Percentiles rank a stretch among this genome's conserved stretches.
Conservation (phyloP, 2,113 vertebrate species). For the Egretta garzetta region DNA sequence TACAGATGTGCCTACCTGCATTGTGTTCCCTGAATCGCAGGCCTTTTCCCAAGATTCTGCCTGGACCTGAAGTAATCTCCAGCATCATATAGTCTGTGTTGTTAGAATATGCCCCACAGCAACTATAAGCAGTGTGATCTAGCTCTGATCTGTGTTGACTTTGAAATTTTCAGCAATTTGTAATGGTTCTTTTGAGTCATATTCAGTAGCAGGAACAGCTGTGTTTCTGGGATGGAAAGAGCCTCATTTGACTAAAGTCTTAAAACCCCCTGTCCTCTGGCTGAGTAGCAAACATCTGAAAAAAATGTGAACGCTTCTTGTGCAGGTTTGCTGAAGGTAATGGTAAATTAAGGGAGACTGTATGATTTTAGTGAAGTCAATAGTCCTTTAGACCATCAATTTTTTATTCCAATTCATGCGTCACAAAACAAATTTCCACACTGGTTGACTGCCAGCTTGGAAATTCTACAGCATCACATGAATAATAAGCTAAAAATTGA, state of each 20-base stretch:
- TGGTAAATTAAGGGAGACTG: background rate
- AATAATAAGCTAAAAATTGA: background rate
- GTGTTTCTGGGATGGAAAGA: background rate
- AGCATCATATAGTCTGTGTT: background rate
- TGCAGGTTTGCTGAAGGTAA: background rate
- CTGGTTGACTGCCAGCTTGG: background rate
- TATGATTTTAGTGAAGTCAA: background rate
- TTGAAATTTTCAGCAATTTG: background rate
- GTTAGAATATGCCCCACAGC: background rate
- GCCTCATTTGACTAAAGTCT: background rate
- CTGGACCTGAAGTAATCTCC: background rate
- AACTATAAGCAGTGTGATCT: background rate
- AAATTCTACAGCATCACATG: background rate
- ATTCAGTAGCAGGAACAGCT: background rate
- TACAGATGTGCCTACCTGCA: background rate
- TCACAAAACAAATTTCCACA: background rate
- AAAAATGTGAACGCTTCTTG: background rate
- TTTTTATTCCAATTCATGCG: background rate
- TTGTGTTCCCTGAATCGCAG: background rate
- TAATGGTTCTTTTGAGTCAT: background rate
- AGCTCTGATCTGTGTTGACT: background rate
- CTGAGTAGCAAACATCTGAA: background rate
- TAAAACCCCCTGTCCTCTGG: background rate
- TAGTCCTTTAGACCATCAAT: background rate
- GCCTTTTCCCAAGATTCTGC: background rate